Evolutionary conservation across 37 sponge, comb jelly and placozoan species (phyloP), one percentile per base, ranked within the genome.

Genomic region (Halichondria panicea): DNA sequence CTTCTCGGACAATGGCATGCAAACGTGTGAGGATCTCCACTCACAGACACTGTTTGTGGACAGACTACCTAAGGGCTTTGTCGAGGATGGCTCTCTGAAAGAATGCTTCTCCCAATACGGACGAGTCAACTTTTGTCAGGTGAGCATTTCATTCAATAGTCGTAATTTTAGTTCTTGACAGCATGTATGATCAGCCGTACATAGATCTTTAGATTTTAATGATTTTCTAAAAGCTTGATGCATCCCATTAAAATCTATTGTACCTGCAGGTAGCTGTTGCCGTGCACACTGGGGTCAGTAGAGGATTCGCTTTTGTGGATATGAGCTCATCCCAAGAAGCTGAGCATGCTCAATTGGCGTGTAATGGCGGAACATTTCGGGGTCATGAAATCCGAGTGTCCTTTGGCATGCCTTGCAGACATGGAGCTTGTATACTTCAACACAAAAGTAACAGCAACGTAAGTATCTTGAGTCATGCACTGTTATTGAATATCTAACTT

Each of bases 361-460:
- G 74, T 50, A 91, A 86, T 66, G 78, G 87, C 0, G 53, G 44
- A 0, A 13, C 31, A 13, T 57, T 91, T 36, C 63, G 38, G 24
- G 87, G 83, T 1, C 77, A 74, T 0, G 72, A 77, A 22, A 82
- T 91, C 0, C 45, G 92, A 50, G 87, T 91, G 21, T 86, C 92
- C 18, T 91, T 81, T 73, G 87, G 87, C 24, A 91, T 91, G 92
- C 92, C 92, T 5, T 86, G 92, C n/a, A 28, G 92, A 45, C 92
- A 81, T 25, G 92, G 92, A 27, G 82, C 92, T 2, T 68, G 78
- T 39, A 91, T 91, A 22, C 74, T 91, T 24, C 92, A 91, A 15
- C 78, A 86, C 56, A 80, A 73, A 61, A 69, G 34, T 32, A 31
- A n/a, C 46, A 13, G 38, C 15, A 68, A 28, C 15, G 72, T 71